phyloP scores from a whole-genome alignment of 2,888 invertebrate genomes.

The Polydrusus tereticollis region DNA sequence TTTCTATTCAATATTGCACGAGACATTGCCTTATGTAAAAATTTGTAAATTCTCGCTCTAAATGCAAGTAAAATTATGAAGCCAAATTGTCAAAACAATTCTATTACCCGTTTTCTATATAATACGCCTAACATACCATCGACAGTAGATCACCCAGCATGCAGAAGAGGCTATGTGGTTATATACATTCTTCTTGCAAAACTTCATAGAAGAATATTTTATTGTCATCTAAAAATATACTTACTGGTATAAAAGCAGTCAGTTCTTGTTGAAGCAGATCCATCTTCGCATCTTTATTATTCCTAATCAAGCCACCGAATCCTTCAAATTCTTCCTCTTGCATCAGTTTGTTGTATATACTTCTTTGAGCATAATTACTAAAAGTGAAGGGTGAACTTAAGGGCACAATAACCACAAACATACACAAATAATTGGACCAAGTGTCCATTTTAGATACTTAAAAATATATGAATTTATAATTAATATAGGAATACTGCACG shows the following conservation, averaged over 20 bases:
- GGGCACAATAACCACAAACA: background rate
- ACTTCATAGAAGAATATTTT: no score
- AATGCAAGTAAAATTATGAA: no score
- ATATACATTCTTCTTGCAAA: no score
- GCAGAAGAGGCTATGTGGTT: no score
- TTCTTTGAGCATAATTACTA: background rate
- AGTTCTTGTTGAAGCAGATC: slow-evolving; percentile 80
- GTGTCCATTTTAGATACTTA: background rate
- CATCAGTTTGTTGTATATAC: slow-evolving; percentile 58
- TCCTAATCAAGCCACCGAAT: slow-evolving; percentile 81
- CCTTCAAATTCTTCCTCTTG: slow-evolving; percentile 68
- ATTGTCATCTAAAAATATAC: slow-evolving; percentile 8
- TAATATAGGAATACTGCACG: background rate
- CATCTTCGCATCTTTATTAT: slow-evolving; percentile 76
- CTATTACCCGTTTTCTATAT: no score
- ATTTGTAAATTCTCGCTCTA: no score
- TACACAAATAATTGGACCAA: background rate
- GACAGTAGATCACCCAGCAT: no score
- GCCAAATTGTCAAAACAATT: no score
- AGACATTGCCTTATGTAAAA: no score
- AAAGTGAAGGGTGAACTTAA: background rate
- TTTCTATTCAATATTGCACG: no score
- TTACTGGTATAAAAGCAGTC: slow-evolving; percentile 87
- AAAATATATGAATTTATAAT: background rate
- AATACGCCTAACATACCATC: no score